Conservation (phyloP, 1,140 invertebrate species). For the Brachionus angularis region DNA sequence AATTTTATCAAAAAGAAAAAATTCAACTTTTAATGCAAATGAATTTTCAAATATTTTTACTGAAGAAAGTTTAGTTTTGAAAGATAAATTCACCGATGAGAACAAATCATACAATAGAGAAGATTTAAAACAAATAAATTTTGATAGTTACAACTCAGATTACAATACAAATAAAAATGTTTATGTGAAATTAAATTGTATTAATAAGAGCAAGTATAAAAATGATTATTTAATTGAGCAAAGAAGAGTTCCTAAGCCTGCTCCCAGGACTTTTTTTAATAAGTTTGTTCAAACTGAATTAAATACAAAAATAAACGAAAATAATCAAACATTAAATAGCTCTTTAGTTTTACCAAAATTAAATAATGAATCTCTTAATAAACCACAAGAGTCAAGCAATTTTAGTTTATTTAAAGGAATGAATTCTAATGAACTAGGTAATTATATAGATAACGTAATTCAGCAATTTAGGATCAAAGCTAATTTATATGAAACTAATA, state of each 20-base stretch:
- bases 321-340: too few relatives aligned
- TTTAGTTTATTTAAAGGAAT: constrained; percentile 33
- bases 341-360: not conserved
- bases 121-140: too few relatives aligned
- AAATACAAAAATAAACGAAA: not conserved
- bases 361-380: not conserved
- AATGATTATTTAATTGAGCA: too few relatives aligned
- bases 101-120: too few relatives aligned
- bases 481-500: not conserved
- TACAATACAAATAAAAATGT: too few relatives aligned
- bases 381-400: constrained; percentile 39
- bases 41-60: not conserved
- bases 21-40: not conserved
- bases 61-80: constrained; percentile 18
- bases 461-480: constrained; percentile 27
- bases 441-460: constrained; percentile 33
- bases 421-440: constrained; percentile 35
- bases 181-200: too few relatives aligned
- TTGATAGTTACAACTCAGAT: too few relatives aligned
- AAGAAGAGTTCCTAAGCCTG: not conserved
- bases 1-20: not conserved
- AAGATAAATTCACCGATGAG: too few relatives aligned
- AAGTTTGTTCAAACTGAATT: constrained; percentile 8
- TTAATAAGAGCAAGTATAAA: too few relatives aligned
- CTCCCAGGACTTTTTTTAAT: constrained; percentile 7